These are phyloP conservation scores for Loripinus fragilis DNA, from an alignment of 2,888 invertebrate genomes.

Conservation along the genomic window DNA sequence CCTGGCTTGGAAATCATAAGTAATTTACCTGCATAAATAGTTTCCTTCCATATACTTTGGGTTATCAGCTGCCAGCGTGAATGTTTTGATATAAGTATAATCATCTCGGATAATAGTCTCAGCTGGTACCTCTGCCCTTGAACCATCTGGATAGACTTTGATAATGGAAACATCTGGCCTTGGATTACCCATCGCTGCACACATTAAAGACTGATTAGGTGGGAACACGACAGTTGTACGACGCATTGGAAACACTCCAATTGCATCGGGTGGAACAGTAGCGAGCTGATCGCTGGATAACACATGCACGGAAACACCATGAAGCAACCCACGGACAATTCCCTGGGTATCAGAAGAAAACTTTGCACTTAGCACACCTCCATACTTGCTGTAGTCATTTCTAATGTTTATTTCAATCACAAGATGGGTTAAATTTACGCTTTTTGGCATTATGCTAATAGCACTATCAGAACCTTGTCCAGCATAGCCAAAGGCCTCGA, in stretches of 20 bases:
- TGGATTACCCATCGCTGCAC: constrained; percentile 58
- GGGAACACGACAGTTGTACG: constrained; percentile 41
- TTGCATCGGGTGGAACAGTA: constrained; percentile 42
- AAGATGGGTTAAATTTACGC: neutral
- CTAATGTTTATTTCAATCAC: constrained; percentile 44
- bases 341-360: constrained; percentile 45
- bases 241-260: constrained; percentile 49
- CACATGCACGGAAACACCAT: constrained; percentile 48
- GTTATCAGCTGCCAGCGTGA: constrained; percentile 33
- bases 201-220: constrained; percentile 49
- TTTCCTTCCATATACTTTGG: constrained; percentile 38
- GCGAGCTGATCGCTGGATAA: constrained; percentile 31
- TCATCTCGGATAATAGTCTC: constrained; percentile 49
- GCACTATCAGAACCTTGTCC: constrained; percentile 22
- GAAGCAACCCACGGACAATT: constrained; percentile 41
- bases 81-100: constrained; percentile 45
- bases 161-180: constrained; percentile 52
- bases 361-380: constrained; percentile 52
- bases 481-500: constrained; percentile 49
- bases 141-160: constrained; percentile 23
- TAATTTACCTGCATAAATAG: constrained; percentile 51
- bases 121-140: constrained; percentile 22
- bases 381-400: constrained; percentile 49
- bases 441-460: neutral
- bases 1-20: too few species aligned